These are phyloP conservation scores for Nemoura dubitans DNA, from an alignment of 2,888 invertebrate genomes.

Conservation along the genomic window DNA sequence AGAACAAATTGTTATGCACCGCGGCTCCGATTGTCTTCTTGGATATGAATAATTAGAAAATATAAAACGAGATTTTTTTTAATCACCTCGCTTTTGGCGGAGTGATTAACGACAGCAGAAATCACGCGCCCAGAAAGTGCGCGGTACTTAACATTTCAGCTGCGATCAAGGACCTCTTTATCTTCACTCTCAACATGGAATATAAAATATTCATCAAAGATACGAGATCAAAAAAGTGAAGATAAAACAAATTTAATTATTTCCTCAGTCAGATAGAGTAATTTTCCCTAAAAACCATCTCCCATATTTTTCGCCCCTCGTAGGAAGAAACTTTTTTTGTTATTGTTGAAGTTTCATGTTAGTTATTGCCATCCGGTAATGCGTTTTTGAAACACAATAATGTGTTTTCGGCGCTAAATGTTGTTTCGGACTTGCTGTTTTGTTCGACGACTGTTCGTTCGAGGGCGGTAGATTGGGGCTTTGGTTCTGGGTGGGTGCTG, in stretches of 20 bases:
- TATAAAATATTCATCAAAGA: constrained; percentile 16
- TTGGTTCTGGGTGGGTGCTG: background rate
- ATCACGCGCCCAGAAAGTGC: constrained; percentile 19
- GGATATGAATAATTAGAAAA: constrained; percentile 21
- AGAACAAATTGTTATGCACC: constrained; percentile 12
- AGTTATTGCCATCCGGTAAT: constrained; percentile 12
- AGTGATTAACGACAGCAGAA: constrained; percentile 15
- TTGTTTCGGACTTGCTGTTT: constrained; percentile 8
- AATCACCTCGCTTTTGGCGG: background rate
- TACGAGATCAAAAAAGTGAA: background rate
- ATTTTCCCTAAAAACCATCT: background rate
- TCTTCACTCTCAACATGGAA: background rate
- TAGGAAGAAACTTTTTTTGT: background rate
- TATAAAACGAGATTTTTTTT: background rate
- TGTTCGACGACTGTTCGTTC: background rate
- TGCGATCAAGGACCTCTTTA: constrained; percentile 14
- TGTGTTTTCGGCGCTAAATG: background rate
- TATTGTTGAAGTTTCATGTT: constrained; percentile 15
- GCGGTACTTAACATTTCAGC: constrained; percentile 8
- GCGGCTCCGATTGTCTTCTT: background rate
- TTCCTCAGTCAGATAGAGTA: constrained; percentile 15
- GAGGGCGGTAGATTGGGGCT: background rate
- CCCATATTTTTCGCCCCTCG: constrained; percentile 8
- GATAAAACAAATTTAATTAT: constrained; percentile 25
- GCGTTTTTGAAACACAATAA: constrained; percentile 24